Base-by-base conservation (phyloP, 2,797 vertebrate species). In the Eidolon dupreanum region DNA sequence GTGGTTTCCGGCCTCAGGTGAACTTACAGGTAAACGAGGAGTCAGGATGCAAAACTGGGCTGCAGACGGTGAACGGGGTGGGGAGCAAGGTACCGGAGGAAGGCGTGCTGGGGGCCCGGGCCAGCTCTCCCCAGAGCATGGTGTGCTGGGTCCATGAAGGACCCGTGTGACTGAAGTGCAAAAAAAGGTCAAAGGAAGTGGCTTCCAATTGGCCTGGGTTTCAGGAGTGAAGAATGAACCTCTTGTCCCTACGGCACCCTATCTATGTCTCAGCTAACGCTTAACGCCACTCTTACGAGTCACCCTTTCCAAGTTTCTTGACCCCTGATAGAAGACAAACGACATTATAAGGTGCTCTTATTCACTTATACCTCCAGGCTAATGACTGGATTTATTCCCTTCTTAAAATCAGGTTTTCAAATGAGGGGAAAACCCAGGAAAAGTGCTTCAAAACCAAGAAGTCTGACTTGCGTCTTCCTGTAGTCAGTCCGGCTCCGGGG, bases 391-490 rank as follows among this genome's bases (percentile, higher is more conserved):
- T 33, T 46, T 61, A 41, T 33, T 65, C 26, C 19, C 31, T 49
- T 28, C 7, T 1, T 43, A 19, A 43, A 83, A 24, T 63, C 70
- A 77, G 73, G 13, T 78, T 89, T 84, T 61, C 43, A 20, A 6
- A 24, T 28, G 20, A 53, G 10, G 24, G 46, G 43, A 10, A 86
- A 57, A 9, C 36, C 24, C 16, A 55, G 61, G 53, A 49, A 57
- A 63, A 66, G 6, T 2, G 6, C 43, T 55, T 81, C 31, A 31
- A 43, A 74, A 6, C 41, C 0, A 1, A 70, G 55, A 55, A 55
- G 55, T 17, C 36, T 0, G 1, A 24, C 33, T 22, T 49, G n/a
- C 1, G 1, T 15, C 6, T 38, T 26, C 36, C 7, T 4, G 13
- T 15, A 6, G 36, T 57, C 51, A 31, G 11, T 17, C 15, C 1